Percentiles rank a stretch among this genome's conserved stretches.
Conservation (phyloP, 2,888 invertebrate species). For the Drosophila kokeensis region DNA sequence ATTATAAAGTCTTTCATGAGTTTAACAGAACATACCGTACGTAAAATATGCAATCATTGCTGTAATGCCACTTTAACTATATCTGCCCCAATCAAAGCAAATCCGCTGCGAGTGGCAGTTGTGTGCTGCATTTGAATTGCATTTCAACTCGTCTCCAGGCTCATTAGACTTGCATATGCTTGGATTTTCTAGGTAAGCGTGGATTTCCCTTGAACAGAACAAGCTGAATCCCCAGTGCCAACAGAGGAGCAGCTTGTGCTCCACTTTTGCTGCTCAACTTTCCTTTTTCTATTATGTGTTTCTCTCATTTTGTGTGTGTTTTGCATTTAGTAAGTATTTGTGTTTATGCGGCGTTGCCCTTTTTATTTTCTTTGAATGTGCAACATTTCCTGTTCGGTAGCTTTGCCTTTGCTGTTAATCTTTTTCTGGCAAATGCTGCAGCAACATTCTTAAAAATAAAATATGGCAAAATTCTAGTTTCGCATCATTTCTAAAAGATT, state of each 20-base stretch:
- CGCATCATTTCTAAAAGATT: conserved; percentile 37
- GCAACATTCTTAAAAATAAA: conserved; percentile 38
- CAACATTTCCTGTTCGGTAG: conserved; percentile 51
- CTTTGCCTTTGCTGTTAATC: conserved; percentile 37
- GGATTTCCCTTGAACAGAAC: conserved; percentile 40
- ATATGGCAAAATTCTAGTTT: conserved; percentile 68
- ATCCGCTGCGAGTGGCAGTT: conserved; percentile 43
- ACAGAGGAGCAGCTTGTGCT: conserved; percentile 51
- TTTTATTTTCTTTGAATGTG: conserved; percentile 14
- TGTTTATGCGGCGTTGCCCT: neutral
- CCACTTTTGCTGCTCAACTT: conserved; percentile 65
- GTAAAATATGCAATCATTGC: conserved; percentile 15
- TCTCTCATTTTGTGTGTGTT: neutral
- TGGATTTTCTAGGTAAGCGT: conserved; percentile 36
- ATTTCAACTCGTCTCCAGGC: conserved; percentile 29
- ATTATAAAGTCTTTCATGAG: neutral
- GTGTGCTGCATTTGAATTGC: conserved; percentile 39
- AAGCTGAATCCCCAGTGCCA: conserved; percentile 55
- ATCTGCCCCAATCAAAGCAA: conserved; percentile 43
- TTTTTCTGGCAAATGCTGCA: conserved; percentile 25
- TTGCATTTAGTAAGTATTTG: neutral
- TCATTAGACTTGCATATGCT: conserved; percentile 68
- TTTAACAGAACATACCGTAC: neutral
- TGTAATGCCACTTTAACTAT: conserved; percentile 33
- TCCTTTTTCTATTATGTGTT: conserved; percentile 17